Percentiles rank a stretch among this genome's conserved stretches.
These are phyloP conservation scores for Holotrichia oblita DNA, from an alignment of 1,140 invertebrate genomes.

Conservation along the genomic window DNA sequence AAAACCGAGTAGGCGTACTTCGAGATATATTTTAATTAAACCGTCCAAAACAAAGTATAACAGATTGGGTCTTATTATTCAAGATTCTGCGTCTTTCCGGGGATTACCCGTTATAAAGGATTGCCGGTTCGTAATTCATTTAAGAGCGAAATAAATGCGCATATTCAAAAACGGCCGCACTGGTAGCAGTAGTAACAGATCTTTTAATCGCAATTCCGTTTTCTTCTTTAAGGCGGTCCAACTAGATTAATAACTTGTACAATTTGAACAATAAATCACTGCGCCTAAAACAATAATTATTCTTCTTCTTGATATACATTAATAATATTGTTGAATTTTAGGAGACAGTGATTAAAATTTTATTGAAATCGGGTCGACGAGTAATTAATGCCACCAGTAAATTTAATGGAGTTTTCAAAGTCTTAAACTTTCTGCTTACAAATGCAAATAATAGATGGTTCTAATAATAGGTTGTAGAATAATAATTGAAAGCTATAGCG, in stretches of 20 bases:
- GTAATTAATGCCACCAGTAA: not conserved
- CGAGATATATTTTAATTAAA: conserved; percentile 14
- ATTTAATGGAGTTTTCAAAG: not conserved
- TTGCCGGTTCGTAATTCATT: conserved; percentile 11
- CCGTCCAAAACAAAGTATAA: conserved; percentile 7
- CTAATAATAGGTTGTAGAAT: too few species aligned
- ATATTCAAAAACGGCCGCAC: conserved; percentile 4
- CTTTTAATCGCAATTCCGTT: not conserved
- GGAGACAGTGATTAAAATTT: too few species aligned
- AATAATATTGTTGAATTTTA: not conserved
- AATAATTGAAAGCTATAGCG: too few species aligned
- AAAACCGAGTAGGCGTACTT: not conserved
- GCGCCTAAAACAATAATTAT: conserved; percentile 13
- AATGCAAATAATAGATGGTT: not conserved
- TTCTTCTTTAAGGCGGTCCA: not conserved
- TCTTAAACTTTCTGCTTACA: not conserved
- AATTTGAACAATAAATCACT: conserved; percentile 14
- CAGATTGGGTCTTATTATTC: conserved; percentile 12
- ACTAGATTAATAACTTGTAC: not conserved
- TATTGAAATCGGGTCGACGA: not conserved
- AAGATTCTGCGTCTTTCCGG: conserved; percentile 10
- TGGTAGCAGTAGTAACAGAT: not conserved
- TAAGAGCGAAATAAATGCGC: conserved; percentile 3
- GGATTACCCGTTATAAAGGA: conserved; percentile 7
- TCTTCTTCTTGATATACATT: not conserved